Conservation (phyloP, 2,888 invertebrate species). For the Leptopilina drosophilae region DNA sequence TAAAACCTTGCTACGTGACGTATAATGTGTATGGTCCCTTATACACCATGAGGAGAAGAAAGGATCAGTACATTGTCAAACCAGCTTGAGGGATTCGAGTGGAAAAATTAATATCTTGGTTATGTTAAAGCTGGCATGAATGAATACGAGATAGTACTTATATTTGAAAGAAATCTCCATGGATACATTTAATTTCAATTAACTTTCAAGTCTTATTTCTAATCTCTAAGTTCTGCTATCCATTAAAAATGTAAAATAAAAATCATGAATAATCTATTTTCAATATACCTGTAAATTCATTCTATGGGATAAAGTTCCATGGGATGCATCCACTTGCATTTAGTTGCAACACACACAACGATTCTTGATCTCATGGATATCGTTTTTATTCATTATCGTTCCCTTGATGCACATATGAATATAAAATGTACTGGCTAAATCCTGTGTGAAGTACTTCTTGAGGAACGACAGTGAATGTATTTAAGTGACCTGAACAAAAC, state of each 20-base stretch:
- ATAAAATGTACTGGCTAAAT: conserved; percentile 67
- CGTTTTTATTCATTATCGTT: conserved; percentile 77
- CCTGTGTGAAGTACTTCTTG: conserved; percentile 75
- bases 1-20: no score
- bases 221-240: background rate
- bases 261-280: conserved; percentile 27
- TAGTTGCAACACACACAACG: conserved; percentile 78
- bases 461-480: conserved; percentile 77
- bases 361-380: conserved; percentile 78
- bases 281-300: conserved; percentile 75
- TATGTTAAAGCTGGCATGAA: conserved; percentile 19
- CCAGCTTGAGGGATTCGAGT: conserved; percentile 33
- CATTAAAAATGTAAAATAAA: conserved; percentile 24
- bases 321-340: conserved; percentile 77
- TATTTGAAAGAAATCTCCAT: background rate
- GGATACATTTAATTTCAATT: background rate
- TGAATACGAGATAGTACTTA: conserved; percentile 4
- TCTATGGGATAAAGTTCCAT: conserved; percentile 75
- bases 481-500: conserved; percentile 78
- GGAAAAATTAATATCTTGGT: conserved; percentile 18
- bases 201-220: background rate
- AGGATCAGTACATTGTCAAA: conserved; percentile 32
- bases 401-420: conserved; percentile 69
- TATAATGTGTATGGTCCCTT: no score
- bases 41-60: conserved; percentile 25